Percentiles rank a stretch among this genome's conserved stretches.
phyloP scores from a whole-genome alignment of 1,140 invertebrate genomes.

The Dermatophagoides farinae region DNA sequence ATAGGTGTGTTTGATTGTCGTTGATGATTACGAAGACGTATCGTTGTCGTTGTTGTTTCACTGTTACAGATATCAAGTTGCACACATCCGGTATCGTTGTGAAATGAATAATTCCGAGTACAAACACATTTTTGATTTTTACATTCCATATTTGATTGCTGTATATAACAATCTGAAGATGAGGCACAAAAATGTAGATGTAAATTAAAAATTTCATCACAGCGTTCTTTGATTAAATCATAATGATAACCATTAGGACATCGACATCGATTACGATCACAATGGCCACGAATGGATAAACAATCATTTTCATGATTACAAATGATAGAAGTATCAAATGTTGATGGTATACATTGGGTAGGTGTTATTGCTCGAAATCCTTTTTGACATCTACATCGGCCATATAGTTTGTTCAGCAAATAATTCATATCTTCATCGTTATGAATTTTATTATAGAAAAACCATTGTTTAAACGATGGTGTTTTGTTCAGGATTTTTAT shows the following conservation, averaged over 20 bases:
- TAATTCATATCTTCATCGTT: constrained; percentile 2
- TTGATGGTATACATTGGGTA: background rate
- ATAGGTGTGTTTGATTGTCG: too few species aligned
- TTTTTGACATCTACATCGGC: background rate
- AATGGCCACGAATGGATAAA: background rate
- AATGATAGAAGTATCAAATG: background rate
- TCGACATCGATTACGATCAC: background rate
- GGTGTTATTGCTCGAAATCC: background rate
- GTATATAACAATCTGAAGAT: background rate
- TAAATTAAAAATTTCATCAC: background rate
- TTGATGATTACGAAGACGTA: too few species aligned
- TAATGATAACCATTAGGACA: background rate
- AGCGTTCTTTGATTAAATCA: background rate
- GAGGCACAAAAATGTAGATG: background rate
- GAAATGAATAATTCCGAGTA: background rate
- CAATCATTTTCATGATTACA: background rate
- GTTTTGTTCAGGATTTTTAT: background rate
- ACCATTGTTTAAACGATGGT: background rate
- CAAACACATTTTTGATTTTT: background rate
- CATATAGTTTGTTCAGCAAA: constrained; percentile 2
- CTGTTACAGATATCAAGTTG: too few species aligned
- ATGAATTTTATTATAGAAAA: background rate
- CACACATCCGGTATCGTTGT: background rate
- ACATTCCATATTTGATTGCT: background rate
- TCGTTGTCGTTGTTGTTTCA: too few species aligned